These are phyloP conservation scores for Harpalus rufipes DNA, from an alignment of 2,888 invertebrate genomes.

Conservation along the genomic window DNA sequence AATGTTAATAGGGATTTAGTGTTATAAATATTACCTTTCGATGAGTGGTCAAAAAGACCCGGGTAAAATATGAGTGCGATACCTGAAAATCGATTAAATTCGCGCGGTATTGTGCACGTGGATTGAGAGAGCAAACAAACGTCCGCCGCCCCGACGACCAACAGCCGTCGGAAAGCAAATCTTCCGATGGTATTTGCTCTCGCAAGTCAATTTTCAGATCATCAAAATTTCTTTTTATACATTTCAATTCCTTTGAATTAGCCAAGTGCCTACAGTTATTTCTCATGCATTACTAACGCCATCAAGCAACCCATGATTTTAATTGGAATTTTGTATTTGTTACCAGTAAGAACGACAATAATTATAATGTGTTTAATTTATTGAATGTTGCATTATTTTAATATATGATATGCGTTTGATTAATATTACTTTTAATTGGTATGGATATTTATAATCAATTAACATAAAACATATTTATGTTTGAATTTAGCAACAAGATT, in stretches of 20 bases:
- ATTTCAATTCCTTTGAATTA: conserved; percentile 35
- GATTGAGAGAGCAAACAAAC: conserved; percentile 33
- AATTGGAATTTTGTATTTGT: conserved; percentile 27
- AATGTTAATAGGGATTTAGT: no score
- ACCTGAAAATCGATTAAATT: conserved; percentile 5
- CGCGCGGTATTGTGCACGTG: conserved; percentile 12
- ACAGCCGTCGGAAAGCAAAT: conserved; percentile 36
- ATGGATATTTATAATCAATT: background rate
- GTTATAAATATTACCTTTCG: background rate
- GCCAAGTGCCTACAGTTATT: conserved; percentile 27
- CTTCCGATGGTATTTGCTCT: conserved; percentile 28
- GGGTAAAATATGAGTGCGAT: background rate
- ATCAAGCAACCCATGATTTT: background rate
- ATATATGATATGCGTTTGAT: conserved; percentile 15
- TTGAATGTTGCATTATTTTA: background rate
- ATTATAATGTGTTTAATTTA: conserved; percentile 13
- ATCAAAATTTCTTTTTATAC: conserved; percentile 44
- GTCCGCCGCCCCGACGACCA: background rate
- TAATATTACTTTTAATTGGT: conserved; percentile 6
- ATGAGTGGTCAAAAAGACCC: background rate
- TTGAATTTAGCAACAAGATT: background rate
- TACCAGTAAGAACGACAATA: background rate
- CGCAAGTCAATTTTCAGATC: conserved; percentile 41
- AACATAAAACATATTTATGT: background rate
- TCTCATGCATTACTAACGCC: conserved; percentile 21